Evolutionary conservation across 2,797 vertebrate genomes (phyloP), one percentile per base, ranked within the genome.

Genomic region (Enteromius treurensis): DNA sequence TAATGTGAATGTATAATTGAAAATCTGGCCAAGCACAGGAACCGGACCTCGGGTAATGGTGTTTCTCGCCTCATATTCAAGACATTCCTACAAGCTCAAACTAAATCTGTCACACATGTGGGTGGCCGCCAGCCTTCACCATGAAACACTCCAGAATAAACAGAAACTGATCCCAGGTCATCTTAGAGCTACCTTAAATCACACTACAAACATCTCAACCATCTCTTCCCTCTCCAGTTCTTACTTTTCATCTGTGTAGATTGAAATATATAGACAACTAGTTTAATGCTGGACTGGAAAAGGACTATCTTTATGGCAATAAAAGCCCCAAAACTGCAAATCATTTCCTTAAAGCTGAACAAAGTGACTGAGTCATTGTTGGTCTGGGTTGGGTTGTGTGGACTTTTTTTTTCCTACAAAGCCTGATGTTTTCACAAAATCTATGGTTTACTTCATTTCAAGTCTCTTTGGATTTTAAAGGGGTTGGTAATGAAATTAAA

Each of bases 151-250:
- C 79, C 79, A 83, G 76, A 75, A 68, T 64, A 86, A 86, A 86
- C 70, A 79, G 55, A 84, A 77, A 40, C 68, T 51, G 65, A 26
- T 79, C 65, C 74, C 51, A 60, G 71, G 37, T 84, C 79, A 70
- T 71, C 83, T 73, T n/a, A 21, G 74, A 79, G 45, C 86, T 79
- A 53, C 74, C 75, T 79, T 81, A 81, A 84, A 86, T 86, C 81
- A 79, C 67, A 62, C 40, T 21, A 69, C 42, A 67, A 42, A 74
- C 69, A 58, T 73, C 79, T 58, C 26, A 71, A 73, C 53, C 67
- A 73, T 77, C 76, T 65, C 19, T 26, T 58, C 60, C 40, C 8
- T 68, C 51, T 78, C 37, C 68, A 32, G 17, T 53, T 15, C 65
- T 32, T 68, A 42, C 26, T 51, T n/a, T 51, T 40, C 29, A 23